Base-by-base conservation (phyloP, 2,797 vertebrate genomes). In the Gymnoscopelus microlampas region DNA sequence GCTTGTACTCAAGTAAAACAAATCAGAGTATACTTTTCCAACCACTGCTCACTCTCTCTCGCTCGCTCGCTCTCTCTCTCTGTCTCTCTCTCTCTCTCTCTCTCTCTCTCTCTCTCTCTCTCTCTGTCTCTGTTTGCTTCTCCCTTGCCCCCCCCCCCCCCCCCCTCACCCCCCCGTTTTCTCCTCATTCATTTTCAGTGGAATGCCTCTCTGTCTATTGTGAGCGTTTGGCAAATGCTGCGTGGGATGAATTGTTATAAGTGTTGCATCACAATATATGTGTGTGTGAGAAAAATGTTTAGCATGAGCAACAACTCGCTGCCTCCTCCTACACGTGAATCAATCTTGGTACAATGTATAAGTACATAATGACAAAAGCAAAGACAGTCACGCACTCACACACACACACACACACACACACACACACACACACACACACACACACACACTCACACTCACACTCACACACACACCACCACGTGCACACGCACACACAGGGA, bases 191-290 rank as follows among this genome's bases (percentile, higher is more conserved):
- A 51, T 82, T 89, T 79, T 89, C 77, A 67, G 63, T 73, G 70
- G 76, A 82, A 82, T 84, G 80, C 76, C 26, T 49, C 64, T 83
- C 55, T 77, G 64, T 75, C 73, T 63, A 59, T 83, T 87, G 74
- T 70, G 57, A 51, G 61, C 61, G 44, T 47, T 70, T 75, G 23
- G 10, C 56, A 80, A 77, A 69, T 77, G 50, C 71, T 75, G 48
- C 12, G 13, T 68, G 71, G n/a, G 26, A 29, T 12, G 19, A 74
- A 71, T 72, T 54, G 39, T 66, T 70, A 61, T 61, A 61, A 39
- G 49, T 53, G 32, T 61, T 70, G 62, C 68, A n/a, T 63, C 49
- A 50, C 35, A 39, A 39, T 39, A 3, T 39, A 4, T 8, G 35
- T 6, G 35, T 8, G 35, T 39, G 35, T 39, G 35, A 29, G 26